Conservation (phyloP, 2,113 vertebrate species). For the Vidua chalybeata region DNA sequence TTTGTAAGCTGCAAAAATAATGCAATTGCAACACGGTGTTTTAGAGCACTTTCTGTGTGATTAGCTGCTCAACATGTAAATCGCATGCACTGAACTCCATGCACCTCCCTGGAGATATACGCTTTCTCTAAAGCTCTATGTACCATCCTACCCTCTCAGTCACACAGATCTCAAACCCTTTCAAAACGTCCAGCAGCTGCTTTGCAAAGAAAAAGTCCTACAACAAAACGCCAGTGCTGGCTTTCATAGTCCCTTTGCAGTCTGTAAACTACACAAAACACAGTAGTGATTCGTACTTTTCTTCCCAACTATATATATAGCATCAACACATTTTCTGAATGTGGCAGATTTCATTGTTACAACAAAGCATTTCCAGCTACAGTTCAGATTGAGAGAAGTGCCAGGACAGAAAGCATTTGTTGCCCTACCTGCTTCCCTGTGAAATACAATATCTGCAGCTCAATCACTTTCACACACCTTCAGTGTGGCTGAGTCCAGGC, state of each 20-base stretch:
- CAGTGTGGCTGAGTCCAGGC: not conserved
- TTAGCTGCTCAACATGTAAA: not conserved
- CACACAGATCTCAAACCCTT: not conserved
- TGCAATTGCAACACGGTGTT: not conserved
- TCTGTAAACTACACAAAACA: not conserved
- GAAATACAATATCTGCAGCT: not conserved
- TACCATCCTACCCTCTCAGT: not conserved
- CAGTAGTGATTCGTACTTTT: not conserved
- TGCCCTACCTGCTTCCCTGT: too few species aligned
- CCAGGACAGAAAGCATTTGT: not conserved
- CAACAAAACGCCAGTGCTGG: too few species aligned
- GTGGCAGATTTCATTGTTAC: not conserved
- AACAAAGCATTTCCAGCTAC: not conserved
- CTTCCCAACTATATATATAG: not conserved
- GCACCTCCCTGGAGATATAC: not conserved
- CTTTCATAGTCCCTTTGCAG: too few species aligned
- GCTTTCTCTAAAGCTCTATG: not conserved
- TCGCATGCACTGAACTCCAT: not conserved
- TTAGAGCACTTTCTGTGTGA: not conserved
- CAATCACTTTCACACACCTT: not conserved
- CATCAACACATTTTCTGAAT: not conserved
- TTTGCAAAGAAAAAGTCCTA: not conserved
- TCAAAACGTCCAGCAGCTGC: not conserved
- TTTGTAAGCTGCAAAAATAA: not conserved
- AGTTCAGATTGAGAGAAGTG: not conserved